Conservation (phyloP, 2,888 invertebrate species). For the Fragum whitleyi region DNA sequence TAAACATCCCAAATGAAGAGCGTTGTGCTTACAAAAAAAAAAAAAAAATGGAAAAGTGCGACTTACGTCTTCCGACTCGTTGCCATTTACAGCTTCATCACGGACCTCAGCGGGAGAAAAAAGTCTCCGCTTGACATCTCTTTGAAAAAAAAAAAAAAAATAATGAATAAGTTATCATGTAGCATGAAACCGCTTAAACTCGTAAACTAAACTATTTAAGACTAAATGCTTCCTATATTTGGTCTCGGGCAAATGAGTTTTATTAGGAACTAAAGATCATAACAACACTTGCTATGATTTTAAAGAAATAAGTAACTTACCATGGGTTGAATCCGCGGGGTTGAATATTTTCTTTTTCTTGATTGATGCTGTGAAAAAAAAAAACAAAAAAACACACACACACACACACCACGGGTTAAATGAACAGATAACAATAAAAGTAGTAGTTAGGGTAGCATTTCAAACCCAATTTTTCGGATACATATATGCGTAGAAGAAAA, state of each 20-base stretch:
- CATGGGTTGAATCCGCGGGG: background rate
- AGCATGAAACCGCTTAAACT: background rate
- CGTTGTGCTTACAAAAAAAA: background rate
- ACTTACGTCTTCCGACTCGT: background rate
- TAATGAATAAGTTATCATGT: background rate
- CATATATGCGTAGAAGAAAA: too few relatives aligned
- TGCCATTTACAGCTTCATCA: background rate
- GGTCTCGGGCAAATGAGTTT: slow-evolving; percentile 4
- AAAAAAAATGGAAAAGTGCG: slow-evolving; percentile 4
- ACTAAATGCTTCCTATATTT: background rate
- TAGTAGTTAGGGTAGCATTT: too few relatives aligned
- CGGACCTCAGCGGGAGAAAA: slow-evolving; percentile 1
- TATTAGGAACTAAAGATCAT: slow-evolving; percentile 1
- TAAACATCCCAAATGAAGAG: slow-evolving; percentile 4
- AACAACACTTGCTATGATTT: background rate
- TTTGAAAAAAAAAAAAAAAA: background rate
- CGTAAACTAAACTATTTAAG: slow-evolving; percentile 2
- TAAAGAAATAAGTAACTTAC: background rate
- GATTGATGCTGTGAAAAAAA: background rate
- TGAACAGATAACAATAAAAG: background rate
- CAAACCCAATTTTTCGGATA: too few relatives aligned
- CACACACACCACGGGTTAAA: background rate
- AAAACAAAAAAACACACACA: too few relatives aligned
- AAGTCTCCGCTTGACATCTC: slow-evolving; percentile 1
- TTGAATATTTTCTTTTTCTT: background rate